Conservation (phyloP, 2,888 invertebrate genomes). For the Spodoptera littoralis region DNA sequence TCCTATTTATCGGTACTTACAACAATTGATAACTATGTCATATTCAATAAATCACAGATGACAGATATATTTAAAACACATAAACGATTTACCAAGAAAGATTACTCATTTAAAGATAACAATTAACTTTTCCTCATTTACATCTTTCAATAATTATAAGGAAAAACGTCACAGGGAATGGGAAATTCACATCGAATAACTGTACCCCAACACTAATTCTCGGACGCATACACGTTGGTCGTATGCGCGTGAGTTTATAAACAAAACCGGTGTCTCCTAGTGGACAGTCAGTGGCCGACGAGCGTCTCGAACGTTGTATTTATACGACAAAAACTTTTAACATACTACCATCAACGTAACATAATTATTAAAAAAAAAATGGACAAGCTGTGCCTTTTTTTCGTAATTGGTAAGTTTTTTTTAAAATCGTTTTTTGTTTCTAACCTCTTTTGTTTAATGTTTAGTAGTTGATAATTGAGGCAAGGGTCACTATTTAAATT, state of each 20-base stretch:
- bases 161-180: slow-evolving; percentile 28
- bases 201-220: slow-evolving; percentile 32
- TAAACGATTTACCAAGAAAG: too few species aligned
- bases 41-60: too few species aligned
- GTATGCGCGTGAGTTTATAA: slow-evolving; percentile 64
- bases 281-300: slow-evolving; percentile 54
- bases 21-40: too few species aligned
- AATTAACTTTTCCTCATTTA: slow-evolving; percentile 4
- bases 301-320: slow-evolving; percentile 39
- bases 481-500: too few species aligned
- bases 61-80: too few species aligned
- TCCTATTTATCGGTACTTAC: too few species aligned
- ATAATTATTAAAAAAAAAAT: slow-evolving; percentile 52
- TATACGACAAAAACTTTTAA: slow-evolving; percentile 19
- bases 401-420: slow-evolving; percentile 69
- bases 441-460: slow-evolving; percentile 20
- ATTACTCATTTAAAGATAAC: slow-evolving; percentile 1
- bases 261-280: slow-evolving; percentile 49
- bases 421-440: slow-evolving; percentile 2
- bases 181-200: slow-evolving; percentile 26
- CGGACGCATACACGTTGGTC: slow-evolving; percentile 9
- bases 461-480: too few species aligned
- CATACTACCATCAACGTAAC: slow-evolving; percentile 13
- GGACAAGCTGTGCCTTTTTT: slow-evolving; percentile 63
- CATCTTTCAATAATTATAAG: slow-evolving; percentile 1